Evolutionary conservation across 1,140 invertebrate species (phyloP), one percentile per base, ranked within the genome.

Genomic region (Lysiphlebus fabarum): DNA sequence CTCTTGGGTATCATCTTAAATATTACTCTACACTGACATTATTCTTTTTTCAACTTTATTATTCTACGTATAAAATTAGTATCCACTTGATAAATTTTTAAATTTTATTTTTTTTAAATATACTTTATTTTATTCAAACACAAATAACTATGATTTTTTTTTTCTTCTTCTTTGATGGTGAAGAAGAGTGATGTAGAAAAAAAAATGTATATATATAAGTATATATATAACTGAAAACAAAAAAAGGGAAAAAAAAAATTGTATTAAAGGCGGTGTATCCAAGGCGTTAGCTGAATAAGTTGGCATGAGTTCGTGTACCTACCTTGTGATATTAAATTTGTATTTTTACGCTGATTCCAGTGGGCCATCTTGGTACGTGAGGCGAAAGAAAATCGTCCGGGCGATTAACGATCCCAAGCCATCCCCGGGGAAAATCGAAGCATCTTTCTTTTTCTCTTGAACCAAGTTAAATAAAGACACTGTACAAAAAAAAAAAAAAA

Each of bases 321-420:
- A 26, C 41, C 59, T 61, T 60, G 58, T 56, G 68, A 78, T 79
- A 80, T 80, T 80, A 80, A 80, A 80, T 80, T 80, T 80, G 78
- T 80, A 80, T 80, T 79, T 80, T 80, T 79, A 80, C 78, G 78
- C 78, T 80, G 78, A 79, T 80, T 80, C 78, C 76, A 80, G 17
- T 77, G 74, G 72, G 71, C 76, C 71, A 78, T 79, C 71, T 64
- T 54, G 60, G 64, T 77, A 79, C 78, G 78, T 80, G 78, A 78
- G 66, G 62, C 67, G 78, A 79, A 79, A 78, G 76, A 69, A 70
- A 80, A 80, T 78, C 70, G 70, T 70, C 62, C 69, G 66, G 70
- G 70, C 78, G 78, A 80, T 80, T 80, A 80, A 80, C 78, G 78
- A 80, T 79, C 78, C 68, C 38, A 62, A 62, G 36, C 63, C 77